Evolutionary conservation across 2,888 invertebrate species (phyloP).

Genomic region (Pilophorus perplexus): DNA sequence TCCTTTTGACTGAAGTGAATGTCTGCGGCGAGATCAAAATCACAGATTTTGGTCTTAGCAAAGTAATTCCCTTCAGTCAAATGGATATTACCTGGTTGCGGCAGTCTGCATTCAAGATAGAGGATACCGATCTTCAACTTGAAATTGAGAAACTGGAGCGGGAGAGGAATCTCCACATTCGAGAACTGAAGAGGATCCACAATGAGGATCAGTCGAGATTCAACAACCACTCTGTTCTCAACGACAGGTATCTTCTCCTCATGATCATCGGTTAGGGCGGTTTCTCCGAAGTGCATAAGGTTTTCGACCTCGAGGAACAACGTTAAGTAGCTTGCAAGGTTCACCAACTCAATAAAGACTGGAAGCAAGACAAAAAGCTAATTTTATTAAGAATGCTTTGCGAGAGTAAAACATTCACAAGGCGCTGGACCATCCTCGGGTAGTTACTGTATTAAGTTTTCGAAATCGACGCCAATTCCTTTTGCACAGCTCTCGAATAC

Average conservation of each 20-base stretch:
- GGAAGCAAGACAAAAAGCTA: constrained; percentile 99
- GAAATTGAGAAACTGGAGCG: constrained; percentile 98
- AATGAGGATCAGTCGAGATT: constrained; percentile 98
- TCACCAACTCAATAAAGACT: constrained; percentile 99
- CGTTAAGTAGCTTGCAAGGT: constrained; percentile 99
- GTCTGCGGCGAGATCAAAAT: too few relatives aligned
- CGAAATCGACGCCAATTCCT: constrained; percentile 99
- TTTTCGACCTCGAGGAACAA: constrained; percentile 97
- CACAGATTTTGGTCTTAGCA: too few relatives aligned
- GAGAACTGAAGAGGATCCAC: constrained; percentile 98
- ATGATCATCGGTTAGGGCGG: constrained; percentile 97
- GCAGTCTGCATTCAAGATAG: neutral
- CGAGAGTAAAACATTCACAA: constrained; percentile 99
- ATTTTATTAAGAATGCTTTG: constrained; percentile 96
- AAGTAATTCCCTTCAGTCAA: too few relatives aligned
- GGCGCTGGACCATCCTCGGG: constrained; percentile 96
- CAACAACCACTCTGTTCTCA: constrained; percentile 88
- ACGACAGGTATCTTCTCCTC: constrained; percentile 81
- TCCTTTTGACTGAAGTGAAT: too few relatives aligned
- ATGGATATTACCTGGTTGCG: too few relatives aligned
- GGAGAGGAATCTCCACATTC: constrained; percentile 95
- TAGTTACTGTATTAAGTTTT: constrained; percentile 98
- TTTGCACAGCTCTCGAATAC: constrained; percentile 99
- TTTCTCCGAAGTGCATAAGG: constrained; percentile 92
- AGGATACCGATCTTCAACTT: constrained; percentile 89